Evolutionary conservation across 2,113 vertebrate species (phyloP), one percentile per base, ranked within the genome.

Genomic region (Pygoscelis antarcticus): DNA sequence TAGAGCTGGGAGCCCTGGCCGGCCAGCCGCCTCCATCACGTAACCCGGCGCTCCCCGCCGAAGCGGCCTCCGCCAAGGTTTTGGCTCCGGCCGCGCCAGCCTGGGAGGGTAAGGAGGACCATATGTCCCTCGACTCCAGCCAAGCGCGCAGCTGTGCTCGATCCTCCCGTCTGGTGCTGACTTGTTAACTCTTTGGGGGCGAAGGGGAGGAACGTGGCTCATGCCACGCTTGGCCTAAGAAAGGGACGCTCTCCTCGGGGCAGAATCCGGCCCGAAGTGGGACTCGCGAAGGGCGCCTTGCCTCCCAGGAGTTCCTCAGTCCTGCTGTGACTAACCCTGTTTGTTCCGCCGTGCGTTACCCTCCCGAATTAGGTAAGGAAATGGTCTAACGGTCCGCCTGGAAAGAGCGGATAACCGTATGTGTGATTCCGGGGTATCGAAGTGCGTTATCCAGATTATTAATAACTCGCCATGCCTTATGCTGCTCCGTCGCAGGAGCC

Each of bases 171-270:
- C 76, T 71, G 76, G 40, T 47, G 79, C 62, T 19, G 71, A 16
- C 78, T 57, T 23, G 26, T 89, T 85, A 85, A 85, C 92, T 19
- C 87, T 52, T 84, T 29, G 74, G 80, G 42, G n/a, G 29, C 1
- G 3, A 32, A 51, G 60, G 30, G 79, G 29, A 66, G 51, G 34
- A 38, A 38, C 0, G 18, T 21, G 26, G 32, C 58, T 57, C 32
- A 1, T 18, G 71, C 29, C 20, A 2, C 1, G 1, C 44, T 34
- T 14, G 38, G 58, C 4, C 2, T 12, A 18, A 21, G 44, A 15
- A 9, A 23, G 69, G 61, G 83, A 9, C 10, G 68, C 30, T 60
- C 38, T 42, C 7, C 0, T 2, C 14, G 66, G 34, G 23, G 19
- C 23, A 12, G 17, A n/a, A 55, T 19, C 25, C 23, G 25, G n/a